Base-by-base conservation (phyloP, 1,140 invertebrate genomes). In the Formica selysi region DNA sequence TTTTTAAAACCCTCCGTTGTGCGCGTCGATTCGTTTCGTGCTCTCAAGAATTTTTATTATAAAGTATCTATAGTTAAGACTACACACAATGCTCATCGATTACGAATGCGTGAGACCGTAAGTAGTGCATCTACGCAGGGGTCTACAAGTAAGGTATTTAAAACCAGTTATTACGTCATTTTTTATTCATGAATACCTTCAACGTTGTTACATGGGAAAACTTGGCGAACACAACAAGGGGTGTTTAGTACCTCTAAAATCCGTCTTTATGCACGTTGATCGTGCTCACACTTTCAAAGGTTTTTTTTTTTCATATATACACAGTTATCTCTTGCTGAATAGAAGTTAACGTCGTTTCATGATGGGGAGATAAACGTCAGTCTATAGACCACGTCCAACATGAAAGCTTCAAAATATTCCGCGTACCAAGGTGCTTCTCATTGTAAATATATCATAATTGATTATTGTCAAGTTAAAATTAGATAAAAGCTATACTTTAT, bases 41-140 rank as follows among this genome's bases (percentile, higher is more conserved):
- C 11, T 74, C n/a, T 26, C 22, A 57, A 74, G n/a, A 38, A 44
- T 22, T 22, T 22, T 22, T 22, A 22, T 22, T 57, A 13, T 13
- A 11, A 10, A 44, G 41, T 11, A 13, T 16, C 44, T 48, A 48
- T 10, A 54, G 54, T 6, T 22, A 29, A 29, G 26, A 29, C 26
- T 4, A 22, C n/a, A 57, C 54, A n/a, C 54, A 57, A 22, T 7
- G 8, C n/a, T 57, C 54, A 71, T 71, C 44, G 68, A 71, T 71
- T 51, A 51, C 26, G 1, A 29, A 0, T 71, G 41, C 26, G 26
- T 71, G 26, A n/a, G 2, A 48, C 19, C 16, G 7, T 32, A 11
- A 22, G 6, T 57, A 29, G n/a, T 44, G 26, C 38, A 48, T 19
- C 7, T 70, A 16, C 11, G 26, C 26, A 29, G 26, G 26, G 26